A percentile compares a stretch with the other conserved stretches of the same genome.
Evolutionary conservation across 1,140 invertebrate species (phyloP).

Genomic region (Drosophila rhopaloa): DNA sequence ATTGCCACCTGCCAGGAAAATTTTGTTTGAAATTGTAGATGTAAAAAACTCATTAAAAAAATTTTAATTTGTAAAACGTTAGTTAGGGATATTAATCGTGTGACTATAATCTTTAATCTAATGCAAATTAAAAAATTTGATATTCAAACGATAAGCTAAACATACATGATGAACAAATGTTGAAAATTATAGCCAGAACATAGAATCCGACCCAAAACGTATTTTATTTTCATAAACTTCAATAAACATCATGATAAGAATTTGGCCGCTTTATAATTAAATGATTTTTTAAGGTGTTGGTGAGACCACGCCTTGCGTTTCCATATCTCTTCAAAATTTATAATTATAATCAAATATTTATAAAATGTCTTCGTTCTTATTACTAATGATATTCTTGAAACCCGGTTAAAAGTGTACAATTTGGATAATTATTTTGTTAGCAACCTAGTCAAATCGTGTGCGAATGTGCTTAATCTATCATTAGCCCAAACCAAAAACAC

Average conservation of each 20-base stretch:
- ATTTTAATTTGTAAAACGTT: neutral
- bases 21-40: neutral
- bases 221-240: slow-evolving; percentile 58
- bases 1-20: slow-evolving; percentile 62
- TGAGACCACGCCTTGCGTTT: slow-evolving; percentile 33
- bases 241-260: slow-evolving; percentile 34
- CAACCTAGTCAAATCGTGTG: slow-evolving; percentile 60
- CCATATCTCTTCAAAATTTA: slow-evolving; percentile 49
- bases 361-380: neutral
- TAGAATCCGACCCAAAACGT: slow-evolving; percentile 39
- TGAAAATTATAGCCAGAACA: slow-evolving; percentile 44
- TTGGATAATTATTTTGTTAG: slow-evolving; percentile 34
- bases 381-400: too few species aligned
- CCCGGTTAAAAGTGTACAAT: neutral
- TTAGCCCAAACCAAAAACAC: slow-evolving; percentile 61
- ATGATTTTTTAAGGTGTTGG: slow-evolving; percentile 45
- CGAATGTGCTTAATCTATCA: slow-evolving; percentile 63
- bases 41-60: neutral
- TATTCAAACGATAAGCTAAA: neutral
- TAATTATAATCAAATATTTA: slow-evolving; percentile 37
- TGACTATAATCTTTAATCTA: neutral
- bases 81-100: neutral
- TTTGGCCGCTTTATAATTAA: slow-evolving; percentile 67
- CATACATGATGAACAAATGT: slow-evolving; percentile 20
- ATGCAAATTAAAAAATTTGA: neutral